These are phyloP conservation scores for Acrocephalus arundinaceus DNA, from an alignment of 2,113 vertebrate species.

Conservation along the genomic window DNA sequence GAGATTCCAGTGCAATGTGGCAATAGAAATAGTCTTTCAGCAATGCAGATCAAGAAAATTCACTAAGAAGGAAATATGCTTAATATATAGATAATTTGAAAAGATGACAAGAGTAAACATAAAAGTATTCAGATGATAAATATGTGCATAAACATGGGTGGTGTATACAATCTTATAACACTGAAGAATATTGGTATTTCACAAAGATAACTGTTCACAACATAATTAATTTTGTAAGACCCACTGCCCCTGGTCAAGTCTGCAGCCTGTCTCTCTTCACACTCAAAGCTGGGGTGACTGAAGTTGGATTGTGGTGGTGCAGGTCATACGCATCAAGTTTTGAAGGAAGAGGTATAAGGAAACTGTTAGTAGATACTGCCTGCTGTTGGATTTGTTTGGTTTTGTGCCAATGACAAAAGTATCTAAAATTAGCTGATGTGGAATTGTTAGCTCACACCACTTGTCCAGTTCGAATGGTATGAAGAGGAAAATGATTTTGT, in stretches of 20 bases:
- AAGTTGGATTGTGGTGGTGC: neutral
- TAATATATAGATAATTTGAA: neutral
- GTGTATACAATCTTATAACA: neutral
- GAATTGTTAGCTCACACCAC: neutral
- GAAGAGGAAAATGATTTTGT: neutral
- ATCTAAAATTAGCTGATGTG: neutral
- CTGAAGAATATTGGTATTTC: neutral
- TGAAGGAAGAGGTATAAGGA: neutral
- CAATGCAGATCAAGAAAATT: neutral
- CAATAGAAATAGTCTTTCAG: neutral
- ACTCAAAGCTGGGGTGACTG: neutral
- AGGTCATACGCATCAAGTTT: neutral
- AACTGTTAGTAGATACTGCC: neutral
- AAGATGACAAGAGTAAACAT: neutral
- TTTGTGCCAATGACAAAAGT: neutral
- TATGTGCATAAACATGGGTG: neutral
- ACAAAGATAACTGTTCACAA: neutral
- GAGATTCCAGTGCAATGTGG: neutral
- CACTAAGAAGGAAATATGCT: neutral
- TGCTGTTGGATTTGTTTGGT: neutral
- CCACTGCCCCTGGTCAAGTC: neutral
- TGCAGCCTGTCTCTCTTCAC: neutral
- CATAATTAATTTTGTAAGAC: neutral
- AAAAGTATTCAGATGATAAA: neutral
- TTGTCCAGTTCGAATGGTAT: neutral